A percentile compares a stretch with the other conserved stretches of the same genome.
Evolutionary conservation across 2,113 vertebrate genomes (phyloP).

Genomic region (Eleginops maclovinus): DNA sequence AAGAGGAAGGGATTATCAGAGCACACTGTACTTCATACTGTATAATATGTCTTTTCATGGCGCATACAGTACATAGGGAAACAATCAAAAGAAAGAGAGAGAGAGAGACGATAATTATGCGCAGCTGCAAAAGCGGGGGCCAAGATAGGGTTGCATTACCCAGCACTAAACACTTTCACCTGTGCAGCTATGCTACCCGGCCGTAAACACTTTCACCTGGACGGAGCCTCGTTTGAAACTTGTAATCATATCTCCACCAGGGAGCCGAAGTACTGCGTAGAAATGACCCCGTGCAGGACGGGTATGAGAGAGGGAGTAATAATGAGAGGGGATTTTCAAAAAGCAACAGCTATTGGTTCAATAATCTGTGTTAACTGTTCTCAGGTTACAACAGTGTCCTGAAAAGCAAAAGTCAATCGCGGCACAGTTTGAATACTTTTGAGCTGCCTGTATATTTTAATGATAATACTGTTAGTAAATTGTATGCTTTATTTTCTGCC

Average conservation of each 20-base stretch:
- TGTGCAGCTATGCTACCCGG: conserved; percentile 60
- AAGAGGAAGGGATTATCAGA: conserved; percentile 35
- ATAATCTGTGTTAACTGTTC: background rate
- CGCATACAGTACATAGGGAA: conserved; percentile 82
- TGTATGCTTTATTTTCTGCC: too few relatives aligned
- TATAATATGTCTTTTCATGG: conserved; percentile 87
- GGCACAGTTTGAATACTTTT: too few relatives aligned
- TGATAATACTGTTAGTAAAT: too few relatives aligned
- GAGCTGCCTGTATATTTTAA: too few relatives aligned
- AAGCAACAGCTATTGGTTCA: conserved; percentile 15
- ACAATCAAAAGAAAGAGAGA: conserved; percentile 72
- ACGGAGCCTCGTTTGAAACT: conserved; percentile 34
- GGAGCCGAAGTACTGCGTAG: conserved; percentile 18
- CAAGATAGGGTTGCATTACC: conserved; percentile 65
- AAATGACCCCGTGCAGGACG: conserved; percentile 15
- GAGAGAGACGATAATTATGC: conserved; percentile 68
- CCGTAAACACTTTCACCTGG: conserved; percentile 77
- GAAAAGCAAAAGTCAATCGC: background rate
- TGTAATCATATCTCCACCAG: conserved; percentile 59
- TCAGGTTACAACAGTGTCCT: background rate
- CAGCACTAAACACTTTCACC: conserved; percentile 80
- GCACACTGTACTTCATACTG: conserved; percentile 53
- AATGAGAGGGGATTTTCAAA: conserved; percentile 15
- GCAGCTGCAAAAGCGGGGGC: conserved; percentile 74
- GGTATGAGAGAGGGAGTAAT: background rate